A percentile compares a stretch with the other conserved stretches of the same genome.
phyloP scores from a whole-genome alignment of 2,888 invertebrate species.

The Sinopyrophorus schimmeli region DNA sequence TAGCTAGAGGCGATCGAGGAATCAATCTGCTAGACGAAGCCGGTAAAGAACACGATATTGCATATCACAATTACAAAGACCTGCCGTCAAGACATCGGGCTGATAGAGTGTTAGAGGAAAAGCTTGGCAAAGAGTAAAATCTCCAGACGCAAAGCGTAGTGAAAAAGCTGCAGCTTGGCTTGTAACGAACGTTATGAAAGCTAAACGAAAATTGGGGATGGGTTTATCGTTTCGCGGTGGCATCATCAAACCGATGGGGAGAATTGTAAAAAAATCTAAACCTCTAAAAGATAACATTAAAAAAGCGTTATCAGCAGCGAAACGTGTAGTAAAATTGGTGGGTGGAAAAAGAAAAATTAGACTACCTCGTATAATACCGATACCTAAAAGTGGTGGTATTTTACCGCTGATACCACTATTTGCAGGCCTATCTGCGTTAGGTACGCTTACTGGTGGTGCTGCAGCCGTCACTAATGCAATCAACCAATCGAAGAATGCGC shows the following conservation, averaged over 20 bases:
- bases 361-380: slow-evolving; percentile 36
- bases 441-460: slow-evolving; percentile 47
- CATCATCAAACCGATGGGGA: neutral
- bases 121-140: slow-evolving; percentile 42
- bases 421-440: slow-evolving; percentile 46
- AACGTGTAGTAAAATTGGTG: neutral
- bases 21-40: slow-evolving; percentile 44
- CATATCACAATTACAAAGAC: slow-evolving; percentile 37
- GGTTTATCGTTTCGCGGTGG: slow-evolving; percentile 28
- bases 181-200: slow-evolving; percentile 44
- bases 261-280: neutral
- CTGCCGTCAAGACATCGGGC: slow-evolving; percentile 42
- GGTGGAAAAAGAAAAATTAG: slow-evolving; percentile 3
- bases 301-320: neutral
- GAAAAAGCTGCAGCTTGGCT: slow-evolving; percentile 43
- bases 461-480: slow-evolving; percentile 47
- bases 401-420: slow-evolving; percentile 46
- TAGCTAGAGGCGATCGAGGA: slow-evolving; percentile 45
- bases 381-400: slow-evolving; percentile 46
- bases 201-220: slow-evolving; percentile 42
- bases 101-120: slow-evolving; percentile 44
- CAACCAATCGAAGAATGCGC: slow-evolving; percentile 44
- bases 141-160: slow-evolving; percentile 41
- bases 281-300: slow-evolving; percentile 1
- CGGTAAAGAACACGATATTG: slow-evolving; percentile 47